Base-by-base conservation (phyloP, 1,140 invertebrate genomes). In the Lucilia sericata region DNA sequence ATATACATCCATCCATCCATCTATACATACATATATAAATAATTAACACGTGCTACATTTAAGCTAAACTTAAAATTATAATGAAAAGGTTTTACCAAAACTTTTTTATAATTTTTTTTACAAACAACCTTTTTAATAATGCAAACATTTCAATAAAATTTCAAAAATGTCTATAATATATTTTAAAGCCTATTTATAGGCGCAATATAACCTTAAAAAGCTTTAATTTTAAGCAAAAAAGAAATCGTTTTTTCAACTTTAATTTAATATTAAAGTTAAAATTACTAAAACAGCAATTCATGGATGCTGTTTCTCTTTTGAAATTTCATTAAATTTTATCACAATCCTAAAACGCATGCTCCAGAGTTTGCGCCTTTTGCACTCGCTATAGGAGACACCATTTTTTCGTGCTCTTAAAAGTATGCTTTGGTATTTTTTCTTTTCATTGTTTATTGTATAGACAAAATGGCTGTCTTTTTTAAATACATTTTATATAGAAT, bases 391-490 rank as follows among this genome's bases (percentile, higher is more conserved):
- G 10, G 65, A 70, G 65, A 70, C 65, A 70, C 65, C 65, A 70
- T 70, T 70, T 70, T 70, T 21, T 70, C 21, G 5, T 70, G n/a
- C 65, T 70, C 65, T 25, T 25, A 25, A 70, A 70, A 70, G 19
- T 70, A 70, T 21, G 51, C 51, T 55, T 17, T n/a, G 4, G 17
- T 55, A 12, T 55, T 70, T 19, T 60, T 60, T 60, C 55, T 1
- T 30, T 30, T 30, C 3, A 30, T 2, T 3, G 25, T 60, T 2
- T 60, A 60, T 60, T 60, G 55, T 70, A 21, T 70, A 70, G 7
- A 70, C 65, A 70, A 70, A 70, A 70, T 70, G 65, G 65, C 65
- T 70, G 65, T 19, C 65, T 70, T 70, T 70, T 70, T 70, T 70
- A 21, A 21, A 21, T 21, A 7, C 7, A 60, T 60, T 17, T 5